phyloP scores from a whole-genome alignment of 2,113 vertebrate species.

The Sinocyclocheilus grahami region DNA sequence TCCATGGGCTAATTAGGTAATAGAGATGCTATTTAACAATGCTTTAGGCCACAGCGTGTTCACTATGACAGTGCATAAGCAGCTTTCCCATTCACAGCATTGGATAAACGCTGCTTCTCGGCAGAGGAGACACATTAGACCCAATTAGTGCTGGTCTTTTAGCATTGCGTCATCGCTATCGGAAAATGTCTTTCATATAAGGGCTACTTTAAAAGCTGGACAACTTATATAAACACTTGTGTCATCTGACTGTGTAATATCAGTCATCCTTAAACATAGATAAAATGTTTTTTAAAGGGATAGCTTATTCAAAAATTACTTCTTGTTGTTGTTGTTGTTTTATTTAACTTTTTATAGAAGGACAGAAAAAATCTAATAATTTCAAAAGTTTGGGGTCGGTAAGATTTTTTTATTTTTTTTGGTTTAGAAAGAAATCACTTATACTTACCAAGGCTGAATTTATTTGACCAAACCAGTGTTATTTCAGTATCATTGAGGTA shows the following conservation, averaged over 20 bases:
- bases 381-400: too few relatives aligned
- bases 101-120: constrained; percentile 19
- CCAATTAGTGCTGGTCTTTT: constrained; percentile 29
- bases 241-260: not conserved
- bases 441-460: too few relatives aligned
- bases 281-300: not conserved
- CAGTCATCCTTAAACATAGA: not conserved
- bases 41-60: constrained; percentile 10
- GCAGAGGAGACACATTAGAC: constrained; percentile 22
- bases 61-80: constrained; percentile 31
- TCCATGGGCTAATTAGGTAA: constrained; percentile 45
- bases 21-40: constrained; percentile 32
- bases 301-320: not conserved
- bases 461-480: too few relatives aligned
- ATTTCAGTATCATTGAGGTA: too few relatives aligned
- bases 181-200: constrained; percentile 3
- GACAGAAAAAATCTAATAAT: too few relatives aligned
- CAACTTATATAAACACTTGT: not conserved
- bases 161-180: not conserved
- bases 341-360: too few relatives aligned
- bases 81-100: not conserved
- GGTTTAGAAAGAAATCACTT: too few relatives aligned
- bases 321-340: not conserved
- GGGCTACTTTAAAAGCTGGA: constrained; percentile 22
- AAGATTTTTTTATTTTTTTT: too few relatives aligned